phyloP scores from a whole-genome alignment of 2,888 invertebrate species.

The Pediacus dermestoides region DNA sequence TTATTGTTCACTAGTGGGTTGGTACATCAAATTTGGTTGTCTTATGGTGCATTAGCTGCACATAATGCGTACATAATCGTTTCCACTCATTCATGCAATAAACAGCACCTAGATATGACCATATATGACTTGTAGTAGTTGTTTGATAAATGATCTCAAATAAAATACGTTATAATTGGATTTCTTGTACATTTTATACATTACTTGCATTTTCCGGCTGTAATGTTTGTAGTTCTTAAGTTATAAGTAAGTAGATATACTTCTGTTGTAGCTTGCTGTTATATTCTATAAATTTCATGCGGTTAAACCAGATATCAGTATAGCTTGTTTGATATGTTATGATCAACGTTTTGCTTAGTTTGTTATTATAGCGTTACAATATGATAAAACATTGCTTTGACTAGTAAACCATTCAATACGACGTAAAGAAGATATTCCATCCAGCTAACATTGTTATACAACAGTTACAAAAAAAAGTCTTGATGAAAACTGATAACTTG shows the following conservation, averaged over 20 bases:
- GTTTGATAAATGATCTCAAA: constrained; percentile 37
- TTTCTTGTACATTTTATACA: constrained; percentile 36
- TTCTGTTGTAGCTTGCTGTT: constrained; percentile 31
- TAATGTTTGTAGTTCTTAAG: constrained; percentile 34
- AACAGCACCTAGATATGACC: constrained; percentile 36
- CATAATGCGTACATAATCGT: too few species aligned
- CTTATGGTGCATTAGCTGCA: too few species aligned
- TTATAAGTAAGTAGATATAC: constrained; percentile 30
- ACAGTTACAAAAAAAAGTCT: too few species aligned
- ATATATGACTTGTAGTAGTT: constrained; percentile 34
- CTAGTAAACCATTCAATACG: too few species aligned
- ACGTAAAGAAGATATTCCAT: too few species aligned
- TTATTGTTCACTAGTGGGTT: too few species aligned
- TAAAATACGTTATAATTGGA: constrained; percentile 40
- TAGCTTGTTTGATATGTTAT: constrained; percentile 16
- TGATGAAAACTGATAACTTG: too few species aligned
- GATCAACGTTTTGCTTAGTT: too few species aligned
- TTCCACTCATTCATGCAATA: constrained; percentile 34
- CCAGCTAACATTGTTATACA: too few species aligned
- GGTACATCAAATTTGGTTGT: too few species aligned
- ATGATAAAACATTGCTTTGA: too few species aligned
- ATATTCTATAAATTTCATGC: constrained; percentile 30
- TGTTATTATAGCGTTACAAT: too few species aligned
- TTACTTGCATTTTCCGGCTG: constrained; percentile 35
- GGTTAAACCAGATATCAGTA: constrained; percentile 20